These are phyloP conservation scores for Stichopus horrens DNA, from an alignment of 53 echinoderm and acorn worm genomes.

Conservation along the genomic window DNA sequence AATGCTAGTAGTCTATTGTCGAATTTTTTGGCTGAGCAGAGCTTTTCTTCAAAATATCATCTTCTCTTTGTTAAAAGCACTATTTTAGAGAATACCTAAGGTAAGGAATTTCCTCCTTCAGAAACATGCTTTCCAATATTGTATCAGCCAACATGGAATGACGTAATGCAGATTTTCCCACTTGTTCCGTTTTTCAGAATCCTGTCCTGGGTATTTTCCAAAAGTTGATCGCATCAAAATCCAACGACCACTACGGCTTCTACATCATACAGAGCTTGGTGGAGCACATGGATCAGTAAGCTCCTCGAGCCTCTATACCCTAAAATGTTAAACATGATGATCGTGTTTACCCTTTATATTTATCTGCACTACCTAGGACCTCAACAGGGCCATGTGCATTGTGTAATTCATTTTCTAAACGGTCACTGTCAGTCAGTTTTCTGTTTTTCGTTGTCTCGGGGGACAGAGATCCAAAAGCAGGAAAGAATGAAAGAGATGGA, in stretches of 20 bases:
- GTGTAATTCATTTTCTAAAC: background rate
- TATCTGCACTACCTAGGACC: too few relatives aligned
- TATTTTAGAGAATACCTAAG: too few relatives aligned
- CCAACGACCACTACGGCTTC: constrained; percentile 94
- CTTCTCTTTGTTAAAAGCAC: too few relatives aligned
- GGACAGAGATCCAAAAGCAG: background rate
- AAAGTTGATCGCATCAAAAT: constrained; percentile 94
- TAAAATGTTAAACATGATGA: background rate
- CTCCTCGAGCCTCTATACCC: background rate
- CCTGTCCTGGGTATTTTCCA: constrained; percentile 90
- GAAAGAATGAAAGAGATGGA: background rate
- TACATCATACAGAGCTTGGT: constrained; percentile 80
- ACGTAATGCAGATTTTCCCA: background rate
- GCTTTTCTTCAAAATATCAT: too few relatives aligned
- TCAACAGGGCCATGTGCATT: background rate
- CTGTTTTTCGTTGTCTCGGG: too few relatives aligned
- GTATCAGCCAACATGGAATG: background rate
- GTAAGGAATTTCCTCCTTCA: background rate
- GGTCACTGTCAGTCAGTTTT: too few relatives aligned
- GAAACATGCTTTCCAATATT: background rate
- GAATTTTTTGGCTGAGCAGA: too few relatives aligned
- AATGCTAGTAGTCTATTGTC: too few relatives aligned
- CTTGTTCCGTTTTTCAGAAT: constrained; percentile 52
- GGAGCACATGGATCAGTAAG: constrained; percentile 86
- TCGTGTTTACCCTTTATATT: background rate